phyloP scores from a whole-genome alignment of 2,113 vertebrate genomes.

The Pimephales promelas region DNA sequence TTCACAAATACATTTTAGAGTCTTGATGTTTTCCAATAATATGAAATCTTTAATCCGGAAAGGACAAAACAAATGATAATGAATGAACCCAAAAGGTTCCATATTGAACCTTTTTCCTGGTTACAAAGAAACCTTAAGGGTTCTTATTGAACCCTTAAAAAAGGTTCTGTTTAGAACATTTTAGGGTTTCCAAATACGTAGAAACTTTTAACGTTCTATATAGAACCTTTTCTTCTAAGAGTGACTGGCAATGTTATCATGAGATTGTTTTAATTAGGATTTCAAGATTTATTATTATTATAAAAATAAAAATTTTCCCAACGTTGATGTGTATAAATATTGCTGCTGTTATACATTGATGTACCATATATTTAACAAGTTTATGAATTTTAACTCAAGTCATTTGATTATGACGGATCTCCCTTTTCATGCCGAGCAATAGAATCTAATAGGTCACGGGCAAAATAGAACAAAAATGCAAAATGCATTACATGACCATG shows the following conservation, averaged over 20 bases:
- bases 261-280: neutral
- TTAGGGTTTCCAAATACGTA: too few species aligned
- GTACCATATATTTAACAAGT: neutral
- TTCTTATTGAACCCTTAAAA: too few species aligned
- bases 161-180: too few species aligned
- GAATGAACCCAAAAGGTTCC: too few species aligned
- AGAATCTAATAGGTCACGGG: conserved; percentile 58
- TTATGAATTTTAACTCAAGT: neutral
- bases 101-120: too few species aligned
- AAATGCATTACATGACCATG: conserved; percentile 71
- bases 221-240: too few species aligned
- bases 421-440: conserved; percentile 33
- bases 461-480: conserved; percentile 68
- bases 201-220: too few species aligned
- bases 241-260: neutral
- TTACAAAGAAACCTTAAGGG: too few species aligned
- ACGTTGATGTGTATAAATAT: neutral
- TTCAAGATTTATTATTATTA: neutral
- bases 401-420: neutral
- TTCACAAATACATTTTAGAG: too few species aligned
- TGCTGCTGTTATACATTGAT: neutral
- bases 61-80: too few species aligned
- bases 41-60: too few species aligned
- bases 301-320: neutral
- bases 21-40: too few species aligned